Percentiles rank a stretch among this genome's conserved stretches.
Evolutionary conservation across 2,888 invertebrate genomes (phyloP).

Genomic region (Meloe dianella): DNA sequence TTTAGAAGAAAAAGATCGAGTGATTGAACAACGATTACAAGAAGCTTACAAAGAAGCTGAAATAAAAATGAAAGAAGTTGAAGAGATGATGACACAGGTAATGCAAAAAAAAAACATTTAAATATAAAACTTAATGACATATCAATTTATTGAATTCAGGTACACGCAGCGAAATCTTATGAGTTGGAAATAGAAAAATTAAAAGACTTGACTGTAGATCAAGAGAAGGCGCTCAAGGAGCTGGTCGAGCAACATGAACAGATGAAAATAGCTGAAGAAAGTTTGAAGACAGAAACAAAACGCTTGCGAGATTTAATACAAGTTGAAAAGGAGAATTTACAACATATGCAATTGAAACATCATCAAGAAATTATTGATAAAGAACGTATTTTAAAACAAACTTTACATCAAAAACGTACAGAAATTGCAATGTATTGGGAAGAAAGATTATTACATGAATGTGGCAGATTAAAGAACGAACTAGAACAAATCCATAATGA

Average conservation of each 20-base stretch:
- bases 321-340: constrained; percentile 57
- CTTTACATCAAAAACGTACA: constrained; percentile 62
- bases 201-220: constrained; percentile 65
- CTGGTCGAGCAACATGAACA: constrained; percentile 66
- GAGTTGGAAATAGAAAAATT: constrained; percentile 66
- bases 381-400: constrained; percentile 55
- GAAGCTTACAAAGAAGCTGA: constrained; percentile 57
- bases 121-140: background rate
- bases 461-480: constrained; percentile 67
- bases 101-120: background rate
- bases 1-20: constrained; percentile 67
- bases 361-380: constrained; percentile 59
- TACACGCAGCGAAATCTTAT: constrained; percentile 63
- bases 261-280: constrained; percentile 64
- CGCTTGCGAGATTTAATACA: constrained; percentile 54
- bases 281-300: constrained; percentile 63
- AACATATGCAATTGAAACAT: constrained; percentile 56
- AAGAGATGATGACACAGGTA: constrained; percentile 56
- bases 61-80: constrained; percentile 54
- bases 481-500: constrained; percentile 67
- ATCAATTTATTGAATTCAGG: constrained; percentile 45
- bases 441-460: constrained; percentile 67
- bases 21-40: constrained; percentile 63
- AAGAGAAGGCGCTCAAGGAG: constrained; percentile 65
- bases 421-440: constrained; percentile 70